phyloP scores from a whole-genome alignment of 2,797 vertebrate species.

The Varecia variegata region DNA sequence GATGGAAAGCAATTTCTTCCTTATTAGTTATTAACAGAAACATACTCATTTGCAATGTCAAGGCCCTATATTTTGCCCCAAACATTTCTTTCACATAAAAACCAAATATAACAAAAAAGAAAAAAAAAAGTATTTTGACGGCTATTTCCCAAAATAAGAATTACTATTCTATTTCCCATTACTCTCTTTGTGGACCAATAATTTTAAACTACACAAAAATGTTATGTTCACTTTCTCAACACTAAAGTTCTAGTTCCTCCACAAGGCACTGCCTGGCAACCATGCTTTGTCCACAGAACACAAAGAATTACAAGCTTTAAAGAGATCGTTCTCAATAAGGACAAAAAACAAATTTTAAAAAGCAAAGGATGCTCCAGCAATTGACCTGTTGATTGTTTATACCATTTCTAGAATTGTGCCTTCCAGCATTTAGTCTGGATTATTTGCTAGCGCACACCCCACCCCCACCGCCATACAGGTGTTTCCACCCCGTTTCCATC shows the following conservation, averaged over 20 bases:
- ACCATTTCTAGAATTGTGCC: background rate
- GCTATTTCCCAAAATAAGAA: background rate
- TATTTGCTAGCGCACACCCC: background rate
- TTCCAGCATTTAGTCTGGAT: background rate
- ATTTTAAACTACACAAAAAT: conserved; percentile 4
- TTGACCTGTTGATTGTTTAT: background rate
- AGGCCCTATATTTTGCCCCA: background rate
- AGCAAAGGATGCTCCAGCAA: background rate
- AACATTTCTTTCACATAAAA: background rate
- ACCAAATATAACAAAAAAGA: background rate
- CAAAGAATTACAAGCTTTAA: conserved; percentile 8
- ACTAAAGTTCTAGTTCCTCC: background rate
- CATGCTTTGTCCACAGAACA: background rate
- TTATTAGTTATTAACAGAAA: conserved; percentile 19
- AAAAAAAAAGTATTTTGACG: background rate
- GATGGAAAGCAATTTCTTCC: background rate
- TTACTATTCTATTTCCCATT: background rate
- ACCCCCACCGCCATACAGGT: background rate
- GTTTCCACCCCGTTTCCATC: background rate
- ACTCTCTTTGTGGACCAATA: background rate
- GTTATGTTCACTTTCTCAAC: conserved; percentile 17
- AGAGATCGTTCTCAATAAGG: background rate
- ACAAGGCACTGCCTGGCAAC: background rate
- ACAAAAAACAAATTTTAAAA: background rate
- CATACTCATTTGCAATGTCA: background rate